These are phyloP conservation scores for Pachycephus smyrnensis DNA, from an alignment of 2,888 invertebrate species.

Conservation along the genomic window DNA sequence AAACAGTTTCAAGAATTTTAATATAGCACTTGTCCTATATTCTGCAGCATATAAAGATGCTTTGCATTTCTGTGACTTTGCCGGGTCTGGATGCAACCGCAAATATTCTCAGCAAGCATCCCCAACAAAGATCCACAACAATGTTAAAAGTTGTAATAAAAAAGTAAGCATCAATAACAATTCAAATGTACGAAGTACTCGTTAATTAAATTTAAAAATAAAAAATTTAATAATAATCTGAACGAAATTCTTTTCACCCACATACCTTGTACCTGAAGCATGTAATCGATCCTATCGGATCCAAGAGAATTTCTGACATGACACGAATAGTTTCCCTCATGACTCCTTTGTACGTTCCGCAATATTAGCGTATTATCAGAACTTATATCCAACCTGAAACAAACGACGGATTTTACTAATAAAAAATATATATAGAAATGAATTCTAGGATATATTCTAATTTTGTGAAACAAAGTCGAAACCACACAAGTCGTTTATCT, in stretches of 20 bases:
- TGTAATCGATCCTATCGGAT: slow-evolving; percentile 70
- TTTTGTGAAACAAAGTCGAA: not conserved
- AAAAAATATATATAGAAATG: not conserved
- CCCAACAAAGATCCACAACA: not conserved
- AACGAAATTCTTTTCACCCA: not conserved
- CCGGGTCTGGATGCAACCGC: not conserved
- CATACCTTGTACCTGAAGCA: slow-evolving; percentile 70
- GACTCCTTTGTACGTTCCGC: slow-evolving; percentile 68
- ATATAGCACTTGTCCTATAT: not conserved
- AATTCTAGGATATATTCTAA: not conserved
- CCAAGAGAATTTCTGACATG: slow-evolving; percentile 69
- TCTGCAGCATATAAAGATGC: not conserved
- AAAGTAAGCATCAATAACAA: not conserved
- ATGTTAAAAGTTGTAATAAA: not conserved
- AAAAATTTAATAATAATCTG: not conserved
- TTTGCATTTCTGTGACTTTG: not conserved
- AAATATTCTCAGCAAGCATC: not conserved
- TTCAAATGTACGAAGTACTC: not conserved
- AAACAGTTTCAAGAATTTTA: not conserved
- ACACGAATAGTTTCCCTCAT: slow-evolving; percentile 72
- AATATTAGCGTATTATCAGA: slow-evolving; percentile 69
- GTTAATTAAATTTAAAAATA: not conserved
- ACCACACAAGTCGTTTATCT: not conserved
- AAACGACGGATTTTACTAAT: not conserved
- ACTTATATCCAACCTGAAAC: slow-evolving; percentile 64